Conservation (phyloP, 2,888 invertebrate species). For the Euphydryas editha region DNA sequence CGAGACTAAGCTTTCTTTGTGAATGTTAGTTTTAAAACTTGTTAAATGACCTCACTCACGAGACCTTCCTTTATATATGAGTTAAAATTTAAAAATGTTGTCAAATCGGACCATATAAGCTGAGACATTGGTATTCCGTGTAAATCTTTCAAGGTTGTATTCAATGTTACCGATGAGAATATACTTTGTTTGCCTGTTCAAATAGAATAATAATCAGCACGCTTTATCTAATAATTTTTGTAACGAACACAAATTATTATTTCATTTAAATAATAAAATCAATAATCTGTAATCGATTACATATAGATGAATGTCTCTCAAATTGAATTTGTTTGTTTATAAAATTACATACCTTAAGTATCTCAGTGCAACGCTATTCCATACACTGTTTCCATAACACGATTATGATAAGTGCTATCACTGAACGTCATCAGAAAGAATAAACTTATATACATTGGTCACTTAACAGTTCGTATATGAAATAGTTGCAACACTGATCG, state of each 20-base stretch:
- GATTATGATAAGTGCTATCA: conserved; percentile 30
- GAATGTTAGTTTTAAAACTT: conserved; percentile 14
- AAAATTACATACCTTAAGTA: conserved; percentile 48
- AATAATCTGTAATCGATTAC: not conserved
- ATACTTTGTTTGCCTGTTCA: conserved; percentile 20
- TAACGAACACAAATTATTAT: not conserved
- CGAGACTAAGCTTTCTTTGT: conserved; percentile 5
- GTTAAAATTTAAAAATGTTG: conserved; percentile 22
- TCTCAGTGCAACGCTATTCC: conserved; percentile 43
- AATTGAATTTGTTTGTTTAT: conserved; percentile 5
- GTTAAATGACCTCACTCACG: not conserved
- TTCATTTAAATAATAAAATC: not conserved
- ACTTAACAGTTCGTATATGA: conserved; percentile 44
- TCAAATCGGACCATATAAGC: conserved; percentile 20
- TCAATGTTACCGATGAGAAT: conserved; percentile 18
- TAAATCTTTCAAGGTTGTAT: conserved; percentile 30
- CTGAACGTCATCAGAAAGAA: conserved; percentile 30
- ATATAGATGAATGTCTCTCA: not conserved
- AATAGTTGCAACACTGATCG: conserved; percentile 59
- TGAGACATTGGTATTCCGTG: conserved; percentile 23
- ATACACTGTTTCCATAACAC: conserved; percentile 45
- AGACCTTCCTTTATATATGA: conserved; percentile 6
- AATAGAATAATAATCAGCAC: conserved; percentile 4
- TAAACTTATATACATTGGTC: conserved; percentile 44
- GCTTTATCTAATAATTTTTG: not conserved